Conservation (phyloP, 35 echinoderm and acorn worm genomes). For the Diadema setosum region DNA sequence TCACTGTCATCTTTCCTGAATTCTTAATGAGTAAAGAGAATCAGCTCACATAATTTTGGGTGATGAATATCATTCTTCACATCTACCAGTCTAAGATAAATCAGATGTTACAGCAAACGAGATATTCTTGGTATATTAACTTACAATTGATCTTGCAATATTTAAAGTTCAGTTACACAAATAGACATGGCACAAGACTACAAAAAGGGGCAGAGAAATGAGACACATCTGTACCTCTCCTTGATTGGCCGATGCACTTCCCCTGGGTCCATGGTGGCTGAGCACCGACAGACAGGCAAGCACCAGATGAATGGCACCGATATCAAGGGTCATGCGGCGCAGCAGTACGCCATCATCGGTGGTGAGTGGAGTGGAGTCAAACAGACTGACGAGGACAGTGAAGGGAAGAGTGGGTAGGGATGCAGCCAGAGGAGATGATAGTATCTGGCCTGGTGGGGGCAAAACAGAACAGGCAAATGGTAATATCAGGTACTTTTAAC, state of each 20-base stretch:
- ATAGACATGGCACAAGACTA: no score
- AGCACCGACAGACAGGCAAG: conserved; percentile 88
- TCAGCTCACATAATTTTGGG: no score
- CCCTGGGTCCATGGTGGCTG: conserved; percentile 86
- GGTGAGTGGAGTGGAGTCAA: conserved; percentile 88
- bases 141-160: no score
- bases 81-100: no score
- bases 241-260: neutral
- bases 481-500: no score
- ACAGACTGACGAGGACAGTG: conserved; percentile 84
- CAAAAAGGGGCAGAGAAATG: no score
- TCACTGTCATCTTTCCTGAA: no score
- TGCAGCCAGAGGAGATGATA: conserved; percentile 72
- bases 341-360: conserved; percentile 98
- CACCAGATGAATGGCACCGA: conserved; percentile 83
- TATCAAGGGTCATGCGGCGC: conserved; percentile 85
- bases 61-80: no score
- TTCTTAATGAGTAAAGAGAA: no score
- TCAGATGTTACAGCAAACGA: no score
- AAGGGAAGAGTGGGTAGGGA: conserved; percentile 93
- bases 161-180: no score
- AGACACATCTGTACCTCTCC: conserved; percentile 64
- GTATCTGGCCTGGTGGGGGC: conserved; percentile 58
- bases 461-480: conserved; percentile 8
- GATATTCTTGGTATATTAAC: no score